phyloP scores from a whole-genome alignment of 2,888 invertebrate genomes.

The Callimorpha dominula region DNA sequence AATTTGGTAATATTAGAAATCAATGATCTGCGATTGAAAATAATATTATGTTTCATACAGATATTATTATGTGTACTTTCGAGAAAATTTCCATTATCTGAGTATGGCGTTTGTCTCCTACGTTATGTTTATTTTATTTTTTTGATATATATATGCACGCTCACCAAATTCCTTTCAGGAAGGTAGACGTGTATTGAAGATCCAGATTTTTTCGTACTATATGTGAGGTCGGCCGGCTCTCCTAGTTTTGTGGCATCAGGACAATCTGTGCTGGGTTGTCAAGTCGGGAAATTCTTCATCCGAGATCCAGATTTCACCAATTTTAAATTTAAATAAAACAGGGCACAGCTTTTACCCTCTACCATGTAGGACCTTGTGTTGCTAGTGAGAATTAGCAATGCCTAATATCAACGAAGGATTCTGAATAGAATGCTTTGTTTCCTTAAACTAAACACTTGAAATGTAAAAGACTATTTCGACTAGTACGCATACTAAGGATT shows the following conservation, averaged over 20 bases:
- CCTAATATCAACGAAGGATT: too few species aligned
- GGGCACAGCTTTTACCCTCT: background rate
- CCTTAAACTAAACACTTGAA: too few species aligned
- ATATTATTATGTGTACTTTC: background rate
- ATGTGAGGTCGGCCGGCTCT: too few species aligned
- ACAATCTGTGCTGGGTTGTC: too few species aligned
- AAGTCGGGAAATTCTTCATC: too few species aligned
- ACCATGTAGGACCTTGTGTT: background rate
- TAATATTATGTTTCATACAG: background rate
- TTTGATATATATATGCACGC: background rate
- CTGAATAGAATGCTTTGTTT: too few species aligned
- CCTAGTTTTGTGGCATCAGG: too few species aligned
- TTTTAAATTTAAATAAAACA: background rate
- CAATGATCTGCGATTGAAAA: slow-evolving; percentile 2
- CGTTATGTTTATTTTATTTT: background rate
- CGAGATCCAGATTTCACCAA: background rate
- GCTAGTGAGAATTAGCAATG: background rate
- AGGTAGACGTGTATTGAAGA: background rate
- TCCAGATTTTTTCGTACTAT: too few species aligned
- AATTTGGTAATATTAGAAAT: slow-evolving; percentile 9
- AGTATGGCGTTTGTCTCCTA: background rate
- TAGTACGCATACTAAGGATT: too few species aligned
- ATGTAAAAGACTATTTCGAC: too few species aligned
- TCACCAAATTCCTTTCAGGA: background rate
- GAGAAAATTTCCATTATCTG: background rate